Evolutionary conservation across 2,797 vertebrate species (phyloP), one percentile per base, ranked within the genome.

Genomic region (Cephalopachus bancanus): DNA sequence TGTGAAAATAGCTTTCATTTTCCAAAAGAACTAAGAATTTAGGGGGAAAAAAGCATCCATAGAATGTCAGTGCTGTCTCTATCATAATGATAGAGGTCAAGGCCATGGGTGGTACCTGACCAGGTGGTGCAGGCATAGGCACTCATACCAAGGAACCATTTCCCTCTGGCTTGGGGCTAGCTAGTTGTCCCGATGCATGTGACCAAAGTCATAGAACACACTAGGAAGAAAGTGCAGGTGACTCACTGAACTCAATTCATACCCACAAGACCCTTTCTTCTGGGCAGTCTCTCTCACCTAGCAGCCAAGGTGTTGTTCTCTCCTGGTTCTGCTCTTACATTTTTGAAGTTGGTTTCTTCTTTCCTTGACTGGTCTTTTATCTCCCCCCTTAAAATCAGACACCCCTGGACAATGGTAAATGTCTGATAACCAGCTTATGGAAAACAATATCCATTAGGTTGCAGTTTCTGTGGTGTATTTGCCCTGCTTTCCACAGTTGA

Each of bases 1-100:
- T 59, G 44, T 88, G 49, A 86, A 95, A 96, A 87, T 37, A 59
- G 65, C 33, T 85, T 90, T 93, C 10, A 22, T 90, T 93, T 95
- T 93, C 67, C 9, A 59, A 10, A 92, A 88, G 57, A 81, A 26
- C 37, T 71, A 72, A 3, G 30, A 28, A 53, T 49, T 11, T 75
- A 59, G 83, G 37, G 37, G 37, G 37, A 37, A 37, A 89, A 62
- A 60, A 67, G 91, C 6, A 44, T 49, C 20, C 49, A 78, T 57
- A 72, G 55, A 62, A 93, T 37, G 85, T 20, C 33, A 1, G 0
- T 12, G 7, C 65, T 59, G 7, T 71, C 67, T n/a, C 4, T 22
- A 2, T 11, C 64, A 24, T 2, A n/a, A 7, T n/a, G 37, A n/a
- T n/a, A n/a, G n/a, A 93, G 16, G 16, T 74, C 74, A 64, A 14